Evolutionary conservation across 2,797 vertebrate species (phyloP).

Genomic region (Pelodytes ibericus): DNA sequence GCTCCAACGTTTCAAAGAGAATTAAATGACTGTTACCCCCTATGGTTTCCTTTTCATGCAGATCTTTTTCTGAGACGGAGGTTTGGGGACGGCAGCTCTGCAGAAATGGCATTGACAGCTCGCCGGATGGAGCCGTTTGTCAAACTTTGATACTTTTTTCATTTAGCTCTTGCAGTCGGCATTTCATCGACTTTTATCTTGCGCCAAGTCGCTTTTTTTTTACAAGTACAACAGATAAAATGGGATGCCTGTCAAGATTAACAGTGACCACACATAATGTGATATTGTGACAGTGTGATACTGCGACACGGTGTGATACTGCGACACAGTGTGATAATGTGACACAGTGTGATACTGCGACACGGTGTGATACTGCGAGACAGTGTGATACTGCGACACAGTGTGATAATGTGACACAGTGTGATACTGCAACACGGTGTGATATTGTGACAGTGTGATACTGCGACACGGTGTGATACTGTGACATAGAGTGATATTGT

Average conservation of each 20-base stretch:
- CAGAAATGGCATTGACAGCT: not conserved
- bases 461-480: not conserved
- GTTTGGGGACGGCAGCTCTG: not conserved
- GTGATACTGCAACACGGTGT: not conserved
- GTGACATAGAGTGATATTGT: no score
- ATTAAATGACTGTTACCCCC: not conserved
- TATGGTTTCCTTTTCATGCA: not conserved
- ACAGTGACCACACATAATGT: no score
- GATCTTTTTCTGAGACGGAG: not conserved
- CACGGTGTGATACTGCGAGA: not conserved
- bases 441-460: not conserved
- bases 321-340: not conserved
- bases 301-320: not conserved
- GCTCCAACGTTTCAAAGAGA: not conserved
- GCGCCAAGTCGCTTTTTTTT: conserved; percentile 9
- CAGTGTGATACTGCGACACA: not conserved
- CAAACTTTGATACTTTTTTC: conserved; percentile 31
- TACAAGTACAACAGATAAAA: not conserved
- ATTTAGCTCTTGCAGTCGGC: conserved; percentile 16
- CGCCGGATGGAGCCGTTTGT: conserved; percentile 3
- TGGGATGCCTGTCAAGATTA: not conserved
- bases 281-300: not conserved
- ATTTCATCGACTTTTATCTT: conserved; percentile 6
- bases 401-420: not conserved
- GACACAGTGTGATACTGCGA: not conserved